Evolutionary conservation across 2,888 invertebrate species (phyloP), one percentile per base, ranked within the genome.

Genomic region (Biston stratarius): DNA sequence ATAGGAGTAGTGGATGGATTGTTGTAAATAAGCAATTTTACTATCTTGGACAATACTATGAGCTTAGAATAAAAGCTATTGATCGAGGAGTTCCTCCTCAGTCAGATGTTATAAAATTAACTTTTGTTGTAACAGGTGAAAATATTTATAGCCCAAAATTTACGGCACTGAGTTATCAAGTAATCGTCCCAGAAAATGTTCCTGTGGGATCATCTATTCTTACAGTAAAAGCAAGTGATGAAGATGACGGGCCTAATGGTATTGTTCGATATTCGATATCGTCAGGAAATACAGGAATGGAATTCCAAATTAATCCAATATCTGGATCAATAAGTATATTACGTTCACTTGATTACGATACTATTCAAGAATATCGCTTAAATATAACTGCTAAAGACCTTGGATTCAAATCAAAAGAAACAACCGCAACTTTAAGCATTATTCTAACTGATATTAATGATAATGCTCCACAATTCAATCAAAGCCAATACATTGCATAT

Each of bases 361-460:
- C 95, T 0, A 95, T 97, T 60, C 96, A 97, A 83, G 97, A 97
- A 83, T 98, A 98, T 86, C 95, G 96, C 60, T 87, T 99, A 5
- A 98, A 97, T 83, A 97, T 99, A 64, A 97, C 97, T 0, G 99
- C 98, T 0, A 95, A 95, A 71, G 99, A 99, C 91, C 91, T 97
- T 58, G 99, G 97, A 3, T 98, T 97, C 82, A 96, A 97, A 74
- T 95, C 97, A 0, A 96, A 95, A 76, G 95, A 95, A 80, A 95
- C 97, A 0, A 96, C 96, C 6, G 97, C 97, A 0, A 96, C 97
- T 77, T 91, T 99, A 8, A 97, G 97, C 0, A 96, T 99, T 0
- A 97, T 96, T 61, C 94, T 99, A 0, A 97, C 97, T 0, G 99
- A 99, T 83, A 97, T 99, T 45, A 99, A 98, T 82, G 98, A 99